Conservation (phyloP, 2,888 invertebrate species). For the Eudemis profundana region DNA sequence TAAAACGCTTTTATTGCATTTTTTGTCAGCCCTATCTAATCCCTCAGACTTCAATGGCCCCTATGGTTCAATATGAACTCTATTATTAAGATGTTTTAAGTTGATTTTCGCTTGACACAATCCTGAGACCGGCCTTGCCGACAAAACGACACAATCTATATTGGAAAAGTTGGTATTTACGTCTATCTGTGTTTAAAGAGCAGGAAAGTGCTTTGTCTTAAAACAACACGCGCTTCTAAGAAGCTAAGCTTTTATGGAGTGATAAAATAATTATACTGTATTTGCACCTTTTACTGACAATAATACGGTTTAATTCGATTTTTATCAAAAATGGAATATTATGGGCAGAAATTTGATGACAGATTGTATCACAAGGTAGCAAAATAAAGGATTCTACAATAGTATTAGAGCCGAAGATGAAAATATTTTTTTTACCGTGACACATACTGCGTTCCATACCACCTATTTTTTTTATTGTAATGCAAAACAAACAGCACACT, state of each 20-base stretch:
- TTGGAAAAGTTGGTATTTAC: not conserved
- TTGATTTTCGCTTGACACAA: not conserved
- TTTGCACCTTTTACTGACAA: not conserved
- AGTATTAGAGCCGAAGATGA: too few relatives aligned
- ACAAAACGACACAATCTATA: not conserved
- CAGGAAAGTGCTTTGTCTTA: not conserved
- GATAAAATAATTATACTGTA: not conserved
- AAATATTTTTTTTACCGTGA: too few relatives aligned
- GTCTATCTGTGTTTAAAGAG: not conserved
- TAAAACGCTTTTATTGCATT: constrained; percentile 17
- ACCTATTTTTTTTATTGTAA: too few relatives aligned
- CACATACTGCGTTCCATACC: too few relatives aligned
- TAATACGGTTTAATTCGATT: not conserved
- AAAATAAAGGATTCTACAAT: too few relatives aligned
- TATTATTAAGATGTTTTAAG: not conserved
- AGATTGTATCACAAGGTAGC: too few relatives aligned
- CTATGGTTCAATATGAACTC: not conserved
- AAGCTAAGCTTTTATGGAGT: not conserved
- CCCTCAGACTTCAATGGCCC: not conserved
- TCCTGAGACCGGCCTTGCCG: not conserved
- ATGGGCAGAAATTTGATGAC: not conserved
- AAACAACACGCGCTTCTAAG: not conserved
- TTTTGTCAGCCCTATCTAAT: constrained; percentile 7
- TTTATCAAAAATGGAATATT: not conserved
- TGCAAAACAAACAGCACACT: too few relatives aligned